Percentiles rank a stretch among this genome's conserved stretches.
Evolutionary conservation across 2,797 vertebrate species (phyloP).

Genomic region (Mus caroli): DNA sequence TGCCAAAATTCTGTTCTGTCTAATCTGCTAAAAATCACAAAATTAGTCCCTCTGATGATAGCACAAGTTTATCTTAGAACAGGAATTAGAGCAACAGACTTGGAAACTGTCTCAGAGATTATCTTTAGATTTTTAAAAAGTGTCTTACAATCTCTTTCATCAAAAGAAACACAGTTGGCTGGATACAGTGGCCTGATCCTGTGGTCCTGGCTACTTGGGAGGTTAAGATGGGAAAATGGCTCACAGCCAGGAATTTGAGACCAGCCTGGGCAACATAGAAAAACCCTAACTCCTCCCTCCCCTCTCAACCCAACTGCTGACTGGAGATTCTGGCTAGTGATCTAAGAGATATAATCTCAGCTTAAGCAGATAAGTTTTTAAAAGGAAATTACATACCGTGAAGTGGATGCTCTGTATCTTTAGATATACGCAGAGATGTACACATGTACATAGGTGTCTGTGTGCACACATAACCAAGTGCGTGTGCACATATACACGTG

Average conservation of each 20-base stretch:
- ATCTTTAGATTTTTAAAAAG: not conserved
- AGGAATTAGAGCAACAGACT: constrained; percentile 42
- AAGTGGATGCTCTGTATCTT: not conserved
- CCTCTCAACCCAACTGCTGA: not conserved
- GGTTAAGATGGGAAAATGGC: not conserved
- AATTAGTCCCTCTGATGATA: constrained; percentile 56
- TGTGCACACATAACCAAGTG: not conserved
- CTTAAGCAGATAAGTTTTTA: not conserved
- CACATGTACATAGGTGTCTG: not conserved
- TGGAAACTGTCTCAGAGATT: constrained; percentile 40
- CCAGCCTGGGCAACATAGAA: not conserved
- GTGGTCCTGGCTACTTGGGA: not conserved
- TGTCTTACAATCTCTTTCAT: not conserved
- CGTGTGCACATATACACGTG: not conserved
- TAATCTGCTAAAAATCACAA: constrained; percentile 59
- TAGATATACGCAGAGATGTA: not conserved
- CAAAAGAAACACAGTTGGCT: not conserved
- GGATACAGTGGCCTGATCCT: not conserved
- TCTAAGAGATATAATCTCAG: not conserved
- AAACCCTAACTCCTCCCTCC: not conserved
- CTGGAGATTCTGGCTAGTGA: constrained; percentile 33
- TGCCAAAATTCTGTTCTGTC: constrained; percentile 49
- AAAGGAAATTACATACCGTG: not conserved
- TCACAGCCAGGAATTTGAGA: not conserved
- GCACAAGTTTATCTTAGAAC: constrained; percentile 18